Conservation (phyloP, 1,140 invertebrate species). For the Caenorhabditis brenneri region DNA sequence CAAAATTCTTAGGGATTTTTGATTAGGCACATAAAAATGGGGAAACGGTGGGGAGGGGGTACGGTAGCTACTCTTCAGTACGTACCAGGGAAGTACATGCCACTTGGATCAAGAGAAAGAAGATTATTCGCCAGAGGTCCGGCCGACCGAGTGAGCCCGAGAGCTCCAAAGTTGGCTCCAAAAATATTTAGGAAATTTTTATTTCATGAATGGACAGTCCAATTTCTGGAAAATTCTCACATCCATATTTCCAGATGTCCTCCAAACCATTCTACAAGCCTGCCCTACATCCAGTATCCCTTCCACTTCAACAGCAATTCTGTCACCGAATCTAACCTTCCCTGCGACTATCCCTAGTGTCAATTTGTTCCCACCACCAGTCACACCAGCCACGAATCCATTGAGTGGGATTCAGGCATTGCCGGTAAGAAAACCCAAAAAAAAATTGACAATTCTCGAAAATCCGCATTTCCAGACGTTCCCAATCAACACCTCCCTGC, state of each 20-base stretch:
- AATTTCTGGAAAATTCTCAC: background rate
- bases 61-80: too few relatives aligned
- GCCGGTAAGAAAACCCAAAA: background rate
- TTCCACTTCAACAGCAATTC: background rate
- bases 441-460: background rate
- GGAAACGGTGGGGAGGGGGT: too few relatives aligned
- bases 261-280: conserved; percentile 11
- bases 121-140: too few relatives aligned
- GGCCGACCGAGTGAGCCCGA: too few relatives aligned
- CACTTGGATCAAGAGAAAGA: too few relatives aligned
- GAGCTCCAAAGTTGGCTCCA: too few relatives aligned
- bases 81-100: too few relatives aligned
- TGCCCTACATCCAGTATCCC: background rate
- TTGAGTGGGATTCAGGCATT: too few relatives aligned
- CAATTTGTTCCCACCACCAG: background rate
- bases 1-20: too few relatives aligned
- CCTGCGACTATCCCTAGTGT: conserved; percentile 2
- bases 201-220: background rate
- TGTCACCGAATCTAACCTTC: background rate
- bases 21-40: too few relatives aligned
- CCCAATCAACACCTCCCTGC: background rate
- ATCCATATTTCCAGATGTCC: background rate
- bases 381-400: too few relatives aligned
- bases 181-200: background rate
- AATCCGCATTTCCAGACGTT: background rate